Evolutionary conservation across 2,797 vertebrate species (phyloP).

Genomic region (Sternotherus odoratus): DNA sequence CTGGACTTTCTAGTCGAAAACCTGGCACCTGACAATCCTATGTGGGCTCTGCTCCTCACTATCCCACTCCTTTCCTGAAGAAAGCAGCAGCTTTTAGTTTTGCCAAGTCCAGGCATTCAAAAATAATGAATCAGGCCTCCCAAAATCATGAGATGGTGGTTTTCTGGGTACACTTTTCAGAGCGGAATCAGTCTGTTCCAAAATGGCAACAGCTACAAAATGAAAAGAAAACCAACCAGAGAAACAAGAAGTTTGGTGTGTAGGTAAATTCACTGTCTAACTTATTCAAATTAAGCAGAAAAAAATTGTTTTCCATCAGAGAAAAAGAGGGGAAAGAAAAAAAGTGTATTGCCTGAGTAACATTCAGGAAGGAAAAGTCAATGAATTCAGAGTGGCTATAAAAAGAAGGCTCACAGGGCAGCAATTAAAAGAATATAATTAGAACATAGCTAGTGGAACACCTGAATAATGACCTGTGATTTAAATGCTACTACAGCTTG

Average conservation of each 20-base stretch:
- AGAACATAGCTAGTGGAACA: neutral
- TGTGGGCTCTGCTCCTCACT: neutral
- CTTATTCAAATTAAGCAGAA: neutral
- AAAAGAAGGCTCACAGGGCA: neutral
- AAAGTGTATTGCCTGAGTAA: neutral
- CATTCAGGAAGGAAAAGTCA: slow-evolving; percentile 3
- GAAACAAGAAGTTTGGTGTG: neutral
- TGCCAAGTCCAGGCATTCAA: neutral
- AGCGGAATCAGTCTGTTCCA: slow-evolving; percentile 5
- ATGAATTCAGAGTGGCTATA: slow-evolving; percentile 18
- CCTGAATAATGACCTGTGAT: neutral
- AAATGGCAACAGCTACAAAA: slow-evolving; percentile 4
- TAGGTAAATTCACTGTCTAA: neutral
- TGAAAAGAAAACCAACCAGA: slow-evolving; percentile 6
- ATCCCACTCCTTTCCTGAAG: neutral
- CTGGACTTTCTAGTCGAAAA: no score
- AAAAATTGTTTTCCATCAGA: neutral
- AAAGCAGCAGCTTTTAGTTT: neutral
- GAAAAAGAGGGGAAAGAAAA: neutral
- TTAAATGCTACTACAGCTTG: neutral
- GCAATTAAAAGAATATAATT: slow-evolving; percentile 16
- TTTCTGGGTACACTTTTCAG: neutral
- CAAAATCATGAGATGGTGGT: no score
- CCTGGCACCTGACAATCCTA: neutral
- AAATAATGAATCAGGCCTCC: neutral